phyloP scores from a whole-genome alignment of 2,888 invertebrate species.

The Xylota segnis region DNA sequence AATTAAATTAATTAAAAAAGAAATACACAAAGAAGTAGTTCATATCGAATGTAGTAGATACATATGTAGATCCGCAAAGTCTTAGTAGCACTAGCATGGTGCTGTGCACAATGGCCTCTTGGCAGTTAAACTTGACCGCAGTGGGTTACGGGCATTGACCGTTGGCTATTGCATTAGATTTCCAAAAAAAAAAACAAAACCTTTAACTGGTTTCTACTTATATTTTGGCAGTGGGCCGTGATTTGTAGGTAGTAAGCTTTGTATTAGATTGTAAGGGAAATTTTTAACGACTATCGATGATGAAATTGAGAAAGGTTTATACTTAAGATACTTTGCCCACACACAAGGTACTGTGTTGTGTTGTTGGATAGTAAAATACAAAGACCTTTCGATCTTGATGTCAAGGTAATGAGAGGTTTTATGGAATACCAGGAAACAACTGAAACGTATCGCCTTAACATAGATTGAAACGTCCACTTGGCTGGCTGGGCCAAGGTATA shows the following conservation, averaged over 20 bases:
- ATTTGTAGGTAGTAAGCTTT: slow-evolving; percentile 4
- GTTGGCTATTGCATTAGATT: slow-evolving; percentile 64
- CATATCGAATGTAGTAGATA: slow-evolving; percentile 2
- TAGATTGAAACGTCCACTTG: neutral
- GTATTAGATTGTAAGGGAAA: slow-evolving; percentile 11
- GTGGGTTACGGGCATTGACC: slow-evolving; percentile 77
- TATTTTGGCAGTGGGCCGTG: slow-evolving; percentile 28
- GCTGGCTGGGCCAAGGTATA: slow-evolving; percentile 1
- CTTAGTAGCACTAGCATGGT: neutral
- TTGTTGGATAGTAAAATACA: neutral
- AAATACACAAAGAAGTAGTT: neutral
- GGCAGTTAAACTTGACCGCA: slow-evolving; percentile 74
- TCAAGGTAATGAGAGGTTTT: slow-evolving; percentile 21
- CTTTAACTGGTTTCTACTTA: slow-evolving; percentile 32
- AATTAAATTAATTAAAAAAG: slow-evolving; percentile 15
- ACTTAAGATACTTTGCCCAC: neutral
- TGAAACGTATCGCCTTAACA: slow-evolving; percentile 36
- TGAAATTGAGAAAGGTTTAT: slow-evolving; percentile 27
- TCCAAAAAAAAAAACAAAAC: slow-evolving; percentile 28
- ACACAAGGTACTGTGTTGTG: neutral
- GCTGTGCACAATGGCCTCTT: slow-evolving; percentile 28
- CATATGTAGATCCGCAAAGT: neutral
- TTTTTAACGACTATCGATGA: slow-evolving; percentile 22
- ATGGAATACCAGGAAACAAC: slow-evolving; percentile 36
- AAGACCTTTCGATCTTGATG: slow-evolving; percentile 26